A percentile compares a stretch with the other conserved stretches of the same genome.
Evolutionary conservation across 2,797 vertebrate species (phyloP).

Genomic region (Rousettus madagascariensis): DNA sequence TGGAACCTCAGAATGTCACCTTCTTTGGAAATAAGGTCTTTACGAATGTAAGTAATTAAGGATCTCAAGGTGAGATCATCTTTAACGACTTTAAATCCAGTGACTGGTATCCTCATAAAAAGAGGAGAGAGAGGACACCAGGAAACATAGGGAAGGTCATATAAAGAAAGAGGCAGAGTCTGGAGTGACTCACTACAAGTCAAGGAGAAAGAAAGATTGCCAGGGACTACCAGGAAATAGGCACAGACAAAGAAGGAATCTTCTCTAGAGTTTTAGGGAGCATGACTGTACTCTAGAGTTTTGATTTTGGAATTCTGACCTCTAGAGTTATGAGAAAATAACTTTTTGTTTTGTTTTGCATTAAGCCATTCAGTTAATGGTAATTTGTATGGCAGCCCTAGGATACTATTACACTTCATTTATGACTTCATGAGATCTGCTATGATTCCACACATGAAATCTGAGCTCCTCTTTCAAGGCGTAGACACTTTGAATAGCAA

Average conservation of each 20-base stretch:
- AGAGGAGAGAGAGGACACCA: background rate
- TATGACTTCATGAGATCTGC: background rate
- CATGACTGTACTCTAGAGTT: background rate
- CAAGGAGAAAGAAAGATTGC: fast-evolving
- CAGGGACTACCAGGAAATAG: background rate
- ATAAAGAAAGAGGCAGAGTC: background rate
- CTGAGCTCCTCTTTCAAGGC: background rate
- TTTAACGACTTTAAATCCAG: background rate
- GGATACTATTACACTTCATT: background rate
- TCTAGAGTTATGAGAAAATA: background rate
- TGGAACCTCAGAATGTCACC: background rate
- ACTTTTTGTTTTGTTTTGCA: background rate
- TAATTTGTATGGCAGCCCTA: background rate
- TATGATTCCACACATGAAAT: background rate
- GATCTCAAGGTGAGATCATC: background rate
- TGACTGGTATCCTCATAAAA: background rate
- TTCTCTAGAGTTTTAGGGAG: background rate
- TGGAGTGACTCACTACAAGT: background rate
- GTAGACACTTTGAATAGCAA: fast-evolving
- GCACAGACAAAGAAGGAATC: background rate
- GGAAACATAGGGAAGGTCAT: background rate
- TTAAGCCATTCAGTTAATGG: background rate
- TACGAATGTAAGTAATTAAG: background rate
- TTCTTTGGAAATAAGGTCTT: background rate
- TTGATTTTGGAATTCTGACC: background rate